These are phyloP conservation scores for Sarcophaga carnaria DNA, from an alignment of 2,888 invertebrate genomes.

Conservation along the genomic window DNA sequence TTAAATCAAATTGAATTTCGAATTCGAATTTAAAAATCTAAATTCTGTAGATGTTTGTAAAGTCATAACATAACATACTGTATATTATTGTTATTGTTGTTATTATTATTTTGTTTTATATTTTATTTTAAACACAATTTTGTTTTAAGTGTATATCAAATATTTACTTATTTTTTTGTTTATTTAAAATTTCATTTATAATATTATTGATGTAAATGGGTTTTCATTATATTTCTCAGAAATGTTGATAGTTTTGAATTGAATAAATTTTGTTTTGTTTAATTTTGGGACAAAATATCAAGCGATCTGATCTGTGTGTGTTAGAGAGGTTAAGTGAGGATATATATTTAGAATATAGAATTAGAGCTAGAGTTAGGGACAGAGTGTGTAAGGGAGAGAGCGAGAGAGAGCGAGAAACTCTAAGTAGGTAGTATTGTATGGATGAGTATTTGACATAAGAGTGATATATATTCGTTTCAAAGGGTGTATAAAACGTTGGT, in stretches of 20 bases:
- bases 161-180: slow-evolving; percentile 57
- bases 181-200: neutral
- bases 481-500: slow-evolving; percentile 23
- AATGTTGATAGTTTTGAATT: slow-evolving; percentile 45
- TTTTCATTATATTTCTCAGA: slow-evolving; percentile 22
- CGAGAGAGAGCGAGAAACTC: neutral
- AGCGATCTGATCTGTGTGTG: slow-evolving; percentile 10
- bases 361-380: neutral
- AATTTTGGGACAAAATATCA: slow-evolving; percentile 19
- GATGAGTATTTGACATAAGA: slow-evolving; percentile 13
- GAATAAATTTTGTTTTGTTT: slow-evolving; percentile 13
- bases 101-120: slow-evolving; percentile 8
- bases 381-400: neutral
- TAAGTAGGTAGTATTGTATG: slow-evolving; percentile 13
- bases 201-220: no score
- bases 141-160: slow-evolving; percentile 62
- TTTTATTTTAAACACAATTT: slow-evolving; percentile 55
- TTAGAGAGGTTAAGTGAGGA: neutral
- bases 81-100: slow-evolving; percentile 22
- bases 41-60: no score
- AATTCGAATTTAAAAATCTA: no score
- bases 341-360: neutral
- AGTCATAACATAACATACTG: neutral
- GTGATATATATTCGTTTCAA: slow-evolving; percentile 52
- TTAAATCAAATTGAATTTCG: no score